A percentile compares a stretch with the other conserved stretches of the same genome.
Evolutionary conservation across 2,113 vertebrate species (phyloP).

Genomic region (Cynopterus brachyotis): DNA sequence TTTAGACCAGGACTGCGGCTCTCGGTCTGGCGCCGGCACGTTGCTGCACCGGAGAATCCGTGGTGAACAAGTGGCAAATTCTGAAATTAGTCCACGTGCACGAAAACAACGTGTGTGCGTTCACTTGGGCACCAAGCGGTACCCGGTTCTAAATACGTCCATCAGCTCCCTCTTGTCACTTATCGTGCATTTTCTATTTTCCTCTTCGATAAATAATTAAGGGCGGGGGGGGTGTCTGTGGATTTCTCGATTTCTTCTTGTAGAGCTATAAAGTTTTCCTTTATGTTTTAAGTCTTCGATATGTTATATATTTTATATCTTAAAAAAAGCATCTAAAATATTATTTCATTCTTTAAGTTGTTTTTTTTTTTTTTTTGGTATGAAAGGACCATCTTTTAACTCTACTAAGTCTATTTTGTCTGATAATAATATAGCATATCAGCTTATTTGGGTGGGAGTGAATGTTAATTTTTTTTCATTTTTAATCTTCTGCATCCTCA

Average conservation of each 20-base stretch:
- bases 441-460: not conserved
- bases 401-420: not conserved
- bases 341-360: not conserved
- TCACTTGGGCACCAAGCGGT: not conserved
- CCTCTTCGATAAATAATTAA: not conserved
- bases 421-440: not conserved
- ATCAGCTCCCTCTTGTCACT: accelerated
- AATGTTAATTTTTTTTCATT: not conserved
- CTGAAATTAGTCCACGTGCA: not conserved
- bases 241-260: not conserved
- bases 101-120: not conserved
- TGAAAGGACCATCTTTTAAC: not conserved
- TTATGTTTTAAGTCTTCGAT: not conserved
- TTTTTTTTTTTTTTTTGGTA: no score
- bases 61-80: accelerated
- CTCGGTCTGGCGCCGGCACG: accelerated
- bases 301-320: not conserved
- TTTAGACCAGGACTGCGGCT: accelerated
- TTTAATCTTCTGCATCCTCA: not conserved
- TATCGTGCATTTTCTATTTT: not conserved
- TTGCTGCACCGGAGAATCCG: not conserved
- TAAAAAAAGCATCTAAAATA: not conserved
- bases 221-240: not conserved
- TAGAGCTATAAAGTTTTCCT: not conserved
- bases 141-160: not conserved